Percentiles rank a stretch among this genome's conserved stretches.
Evolutionary conservation across 2,113 vertebrate genomes (phyloP).

Genomic region (Anser cygnoides): DNA sequence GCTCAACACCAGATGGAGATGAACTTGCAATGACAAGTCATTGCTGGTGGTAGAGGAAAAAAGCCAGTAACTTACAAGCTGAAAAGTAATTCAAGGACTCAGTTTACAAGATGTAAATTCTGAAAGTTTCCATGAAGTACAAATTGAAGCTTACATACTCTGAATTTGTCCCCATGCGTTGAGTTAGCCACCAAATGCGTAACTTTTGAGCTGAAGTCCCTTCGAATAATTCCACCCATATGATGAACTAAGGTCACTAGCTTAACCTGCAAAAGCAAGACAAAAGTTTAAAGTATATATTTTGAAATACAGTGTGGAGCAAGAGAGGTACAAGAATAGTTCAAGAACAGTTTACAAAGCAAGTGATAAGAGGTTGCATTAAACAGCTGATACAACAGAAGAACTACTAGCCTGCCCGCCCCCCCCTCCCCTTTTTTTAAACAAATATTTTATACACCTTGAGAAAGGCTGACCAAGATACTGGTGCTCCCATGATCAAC

Average conservation of each 20-base stretch:
- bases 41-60: neutral
- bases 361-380: neutral
- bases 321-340: neutral
- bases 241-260: conserved; percentile 95
- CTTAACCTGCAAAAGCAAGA: conserved; percentile 82
- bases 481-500: neutral
- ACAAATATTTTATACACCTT: neutral
- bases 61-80: neutral
- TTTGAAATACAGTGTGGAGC: neutral
- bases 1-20: neutral
- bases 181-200: conserved; percentile 94
- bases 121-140: neutral
- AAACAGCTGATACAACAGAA: neutral
- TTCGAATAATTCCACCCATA: conserved; percentile 95
- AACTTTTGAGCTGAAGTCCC: conserved; percentile 95
- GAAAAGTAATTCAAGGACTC: neutral
- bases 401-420: neutral
- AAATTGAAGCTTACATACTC: conserved; percentile 80
- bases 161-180: conserved; percentile 96
- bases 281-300: neutral
- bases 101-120: neutral
- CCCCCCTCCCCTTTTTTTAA: neutral
- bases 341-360: neutral
- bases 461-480: neutral
- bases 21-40: neutral